phyloP scores from a whole-genome alignment of 2,888 invertebrate genomes.

The Dasypolia templi region DNA sequence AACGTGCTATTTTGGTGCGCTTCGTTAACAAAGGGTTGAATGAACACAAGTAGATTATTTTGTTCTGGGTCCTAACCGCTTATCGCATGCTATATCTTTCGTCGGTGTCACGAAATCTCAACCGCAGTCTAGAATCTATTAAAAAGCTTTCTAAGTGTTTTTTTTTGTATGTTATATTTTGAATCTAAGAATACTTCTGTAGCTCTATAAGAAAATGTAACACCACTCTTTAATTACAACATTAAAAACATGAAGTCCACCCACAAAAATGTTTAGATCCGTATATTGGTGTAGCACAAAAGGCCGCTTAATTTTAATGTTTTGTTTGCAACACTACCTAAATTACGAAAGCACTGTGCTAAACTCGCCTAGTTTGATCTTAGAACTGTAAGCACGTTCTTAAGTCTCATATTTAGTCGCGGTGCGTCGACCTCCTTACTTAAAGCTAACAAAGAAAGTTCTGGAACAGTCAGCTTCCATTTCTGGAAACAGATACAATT shows the following conservation, averaged over 20 bases:
- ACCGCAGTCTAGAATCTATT: constrained; percentile 2
- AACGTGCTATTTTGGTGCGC: constrained; percentile 46
- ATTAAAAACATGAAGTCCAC: constrained; percentile 53
- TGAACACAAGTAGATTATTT: constrained; percentile 13
- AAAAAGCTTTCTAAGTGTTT: constrained; percentile 6
- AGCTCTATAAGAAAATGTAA: constrained; percentile 21
- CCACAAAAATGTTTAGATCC: constrained; percentile 48
- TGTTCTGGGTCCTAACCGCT: not conserved
- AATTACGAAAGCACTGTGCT: constrained; percentile 54
- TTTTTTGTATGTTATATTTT: constrained; percentile 2
- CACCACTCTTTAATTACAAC: constrained; percentile 30
- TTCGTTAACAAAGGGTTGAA: constrained; percentile 24
- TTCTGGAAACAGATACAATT: constrained; percentile 81
- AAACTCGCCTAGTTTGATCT: constrained; percentile 49
- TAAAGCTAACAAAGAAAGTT: constrained; percentile 76
- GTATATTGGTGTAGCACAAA: constrained; percentile 49
- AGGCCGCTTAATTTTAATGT: constrained; percentile 48
- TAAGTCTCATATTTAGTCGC: constrained; percentile 56
- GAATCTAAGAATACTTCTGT: not conserved
- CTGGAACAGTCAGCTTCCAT: constrained; percentile 80
- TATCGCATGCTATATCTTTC: constrained; percentile 8
- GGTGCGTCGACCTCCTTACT: constrained; percentile 67
- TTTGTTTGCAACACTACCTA: constrained; percentile 54
- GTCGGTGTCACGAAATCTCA: constrained; percentile 10
- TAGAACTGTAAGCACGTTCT: constrained; percentile 44